Percentiles rank a stretch among this genome's conserved stretches.
Conservation (phyloP, 2,113 vertebrate genomes). For the Microtus oregoni region DNA sequence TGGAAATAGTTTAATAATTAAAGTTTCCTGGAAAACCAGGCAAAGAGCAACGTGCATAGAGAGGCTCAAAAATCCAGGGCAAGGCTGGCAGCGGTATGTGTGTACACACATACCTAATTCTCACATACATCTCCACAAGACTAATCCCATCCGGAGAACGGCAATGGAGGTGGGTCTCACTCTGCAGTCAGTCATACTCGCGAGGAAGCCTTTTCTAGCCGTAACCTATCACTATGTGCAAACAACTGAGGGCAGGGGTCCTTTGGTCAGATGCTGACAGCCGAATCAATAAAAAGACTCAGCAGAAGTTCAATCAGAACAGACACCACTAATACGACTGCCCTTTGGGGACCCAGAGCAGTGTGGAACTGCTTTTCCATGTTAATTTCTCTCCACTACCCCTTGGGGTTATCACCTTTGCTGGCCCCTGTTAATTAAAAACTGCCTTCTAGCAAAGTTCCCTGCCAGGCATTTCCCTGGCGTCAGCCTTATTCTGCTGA, state of each 20-base stretch:
- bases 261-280: slow-evolving; percentile 88
- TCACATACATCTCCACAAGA: slow-evolving; percentile 73
- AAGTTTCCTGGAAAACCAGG: slow-evolving; percentile 67
- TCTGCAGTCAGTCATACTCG: slow-evolving; percentile 66
- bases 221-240: slow-evolving; percentile 73
- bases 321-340: slow-evolving; percentile 86
- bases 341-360: slow-evolving; percentile 84
- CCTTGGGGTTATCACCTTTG: slow-evolving; percentile 87
- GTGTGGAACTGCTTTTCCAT: slow-evolving; percentile 87
- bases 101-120: slow-evolving; percentile 52
- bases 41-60: slow-evolving; percentile 70
- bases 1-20: slow-evolving; percentile 81
- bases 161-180: slow-evolving; percentile 57
- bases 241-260: slow-evolving; percentile 80
- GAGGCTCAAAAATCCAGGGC: not conserved
- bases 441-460: slow-evolving; percentile 87
- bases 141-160: slow-evolving; percentile 81
- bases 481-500: slow-evolving; percentile 83
- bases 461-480: slow-evolving; percentile 84
- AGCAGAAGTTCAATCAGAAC: slow-evolving; percentile 88
- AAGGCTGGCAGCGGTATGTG: not conserved
- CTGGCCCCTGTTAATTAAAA: slow-evolving; percentile 90
- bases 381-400: slow-evolving; percentile 86
- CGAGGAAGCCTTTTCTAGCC: slow-evolving; percentile 74
- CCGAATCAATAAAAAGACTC: slow-evolving; percentile 89